A percentile compares a stretch with the other conserved stretches of the same genome.
Evolutionary conservation across 1,140 invertebrate genomes (phyloP).

Genomic region (Monomorium pharaonis): DNA sequence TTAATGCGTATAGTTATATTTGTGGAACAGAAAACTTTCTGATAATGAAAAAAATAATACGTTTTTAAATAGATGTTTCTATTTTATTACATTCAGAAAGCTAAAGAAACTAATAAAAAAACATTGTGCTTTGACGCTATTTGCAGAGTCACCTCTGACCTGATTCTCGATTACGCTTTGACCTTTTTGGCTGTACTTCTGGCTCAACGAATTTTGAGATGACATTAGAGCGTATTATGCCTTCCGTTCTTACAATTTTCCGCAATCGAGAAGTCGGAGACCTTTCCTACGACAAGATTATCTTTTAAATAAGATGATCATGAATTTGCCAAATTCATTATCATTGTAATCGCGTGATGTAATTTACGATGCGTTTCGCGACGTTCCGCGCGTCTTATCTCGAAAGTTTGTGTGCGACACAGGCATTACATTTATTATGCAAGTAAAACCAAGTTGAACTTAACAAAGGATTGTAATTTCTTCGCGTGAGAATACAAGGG

Average conservation of each 20-base stretch:
- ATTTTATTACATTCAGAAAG: background rate
- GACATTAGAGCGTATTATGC: background rate
- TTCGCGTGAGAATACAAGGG: background rate
- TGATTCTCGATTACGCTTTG: background rate
- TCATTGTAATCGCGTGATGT: background rate
- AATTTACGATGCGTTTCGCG: background rate
- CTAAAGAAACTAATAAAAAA: background rate
- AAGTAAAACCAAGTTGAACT: background rate
- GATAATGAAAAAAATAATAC: background rate
- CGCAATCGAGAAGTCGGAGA: background rate
- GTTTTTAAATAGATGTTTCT: background rate
- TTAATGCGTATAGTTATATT: background rate
- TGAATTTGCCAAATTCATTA: background rate
- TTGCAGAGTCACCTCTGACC: background rate
- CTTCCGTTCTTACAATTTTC: background rate
- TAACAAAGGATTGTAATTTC: background rate
- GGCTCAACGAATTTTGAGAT: background rate
- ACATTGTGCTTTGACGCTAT: background rate
- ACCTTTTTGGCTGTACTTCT: slow-evolving; percentile 4
- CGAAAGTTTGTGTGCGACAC: background rate
- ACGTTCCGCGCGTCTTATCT: background rate
- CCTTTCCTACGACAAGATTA: background rate
- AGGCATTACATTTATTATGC: background rate
- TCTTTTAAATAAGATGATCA: background rate
- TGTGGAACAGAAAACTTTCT: background rate